A percentile compares a stretch with the other conserved stretches of the same genome.
These are phyloP conservation scores for Pachymerium ferrugineum DNA, from an alignment of 2,888 invertebrate genomes.

Conservation along the genomic window DNA sequence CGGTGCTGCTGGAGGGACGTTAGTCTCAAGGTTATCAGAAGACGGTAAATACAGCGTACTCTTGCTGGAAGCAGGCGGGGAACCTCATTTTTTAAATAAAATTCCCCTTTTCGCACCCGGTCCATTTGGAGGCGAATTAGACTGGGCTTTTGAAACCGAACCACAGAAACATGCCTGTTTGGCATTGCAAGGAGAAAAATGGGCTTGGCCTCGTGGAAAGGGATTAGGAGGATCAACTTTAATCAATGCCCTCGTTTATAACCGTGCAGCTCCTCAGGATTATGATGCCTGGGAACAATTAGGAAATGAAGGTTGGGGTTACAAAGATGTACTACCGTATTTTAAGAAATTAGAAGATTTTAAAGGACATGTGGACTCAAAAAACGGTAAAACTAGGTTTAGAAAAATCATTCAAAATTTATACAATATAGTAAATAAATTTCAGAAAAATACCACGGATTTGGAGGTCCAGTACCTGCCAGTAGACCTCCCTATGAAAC, in stretches of 20 bases:
- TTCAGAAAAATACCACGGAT: constrained; percentile 2
- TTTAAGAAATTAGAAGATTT: constrained; percentile 13
- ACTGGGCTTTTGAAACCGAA: constrained; percentile 11
- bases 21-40: constrained; percentile 51
- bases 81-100: constrained; percentile 60
- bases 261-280: background rate
- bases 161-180: constrained; percentile 52
- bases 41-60: constrained; percentile 50
- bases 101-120: constrained; percentile 62
- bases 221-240: constrained; percentile 24
- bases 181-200: background rate
- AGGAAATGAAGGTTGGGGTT: constrained; percentile 9
- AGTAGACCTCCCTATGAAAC: background rate
- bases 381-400: background rate
- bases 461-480: constrained; percentile 17
- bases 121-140: constrained; percentile 43
- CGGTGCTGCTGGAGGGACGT: constrained; percentile 61
- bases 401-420: too few relatives aligned
- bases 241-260: background rate
- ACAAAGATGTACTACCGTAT: constrained; percentile 8
- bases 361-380: background rate
- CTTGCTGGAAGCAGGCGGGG: constrained; percentile 64
- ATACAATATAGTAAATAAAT: background rate
- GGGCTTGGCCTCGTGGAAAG: background rate
- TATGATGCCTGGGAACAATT: background rate